phyloP scores from a whole-genome alignment of 2,888 invertebrate species.

The Sisyra nigra region DNA sequence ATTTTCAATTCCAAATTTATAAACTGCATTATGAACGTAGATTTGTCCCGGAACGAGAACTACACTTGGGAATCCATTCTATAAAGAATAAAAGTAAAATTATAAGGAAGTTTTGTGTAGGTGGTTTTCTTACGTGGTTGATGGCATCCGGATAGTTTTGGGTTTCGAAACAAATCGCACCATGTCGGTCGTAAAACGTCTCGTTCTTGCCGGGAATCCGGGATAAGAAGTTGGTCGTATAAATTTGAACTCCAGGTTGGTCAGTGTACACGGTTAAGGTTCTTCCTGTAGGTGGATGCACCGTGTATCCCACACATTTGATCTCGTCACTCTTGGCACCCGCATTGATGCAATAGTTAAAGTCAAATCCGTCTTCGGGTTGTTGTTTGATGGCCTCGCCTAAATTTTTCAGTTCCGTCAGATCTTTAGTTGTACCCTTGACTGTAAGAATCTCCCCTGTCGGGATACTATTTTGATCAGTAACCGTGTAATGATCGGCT shows the following conservation, averaged over 20 bases:
- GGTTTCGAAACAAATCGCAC: slow-evolving; percentile 77
- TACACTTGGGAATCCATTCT: slow-evolving; percentile 59
- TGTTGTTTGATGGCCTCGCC: slow-evolving; percentile 49
- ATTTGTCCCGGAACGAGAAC: slow-evolving; percentile 54
- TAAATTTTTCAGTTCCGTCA: slow-evolving; percentile 47
- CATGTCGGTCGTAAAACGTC: slow-evolving; percentile 53
- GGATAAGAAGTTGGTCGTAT: slow-evolving; percentile 65
- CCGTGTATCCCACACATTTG: slow-evolving; percentile 26
- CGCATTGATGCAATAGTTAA: slow-evolving; percentile 62
- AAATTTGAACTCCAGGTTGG: slow-evolving; percentile 84
- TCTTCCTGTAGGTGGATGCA: slow-evolving; percentile 54
- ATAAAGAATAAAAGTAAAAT: slow-evolving; percentile 22
- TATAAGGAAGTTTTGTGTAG: too few relatives aligned
- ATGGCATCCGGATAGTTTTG: slow-evolving; percentile 87
- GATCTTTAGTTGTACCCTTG: slow-evolving; percentile 53
- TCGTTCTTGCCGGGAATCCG: slow-evolving; percentile 54
- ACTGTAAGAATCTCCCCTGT: slow-evolving; percentile 61
- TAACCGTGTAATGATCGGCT: slow-evolving; percentile 58
- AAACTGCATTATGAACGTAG: slow-evolving; percentile 52
- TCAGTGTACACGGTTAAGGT: slow-evolving; percentile 66
- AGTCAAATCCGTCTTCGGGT: slow-evolving; percentile 60
- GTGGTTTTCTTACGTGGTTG: slow-evolving; percentile 67
- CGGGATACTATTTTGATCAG: slow-evolving; percentile 52
- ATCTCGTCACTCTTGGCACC: slow-evolving; percentile 23
- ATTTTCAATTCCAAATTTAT: slow-evolving; percentile 39